Evolutionary conservation across 92 coral and sea anemone genomes (phyloP).

Genomic region (Umimayanthus chanpuru): DNA sequence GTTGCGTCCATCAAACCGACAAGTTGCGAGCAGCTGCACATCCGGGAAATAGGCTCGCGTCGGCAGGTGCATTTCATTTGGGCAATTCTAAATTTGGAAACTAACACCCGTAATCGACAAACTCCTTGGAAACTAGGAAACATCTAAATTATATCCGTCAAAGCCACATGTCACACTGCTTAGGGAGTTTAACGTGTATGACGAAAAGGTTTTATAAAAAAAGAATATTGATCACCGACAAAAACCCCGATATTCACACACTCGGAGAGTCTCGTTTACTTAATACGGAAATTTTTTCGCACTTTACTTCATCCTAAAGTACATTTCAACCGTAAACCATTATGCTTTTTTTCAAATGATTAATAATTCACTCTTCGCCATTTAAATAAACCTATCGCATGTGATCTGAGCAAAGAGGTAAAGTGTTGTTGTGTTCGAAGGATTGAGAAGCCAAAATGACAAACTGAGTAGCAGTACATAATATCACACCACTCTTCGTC

Average conservation of each 20-base stretch:
- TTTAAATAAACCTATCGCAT: constrained; percentile 31
- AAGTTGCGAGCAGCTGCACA: constrained; percentile 65
- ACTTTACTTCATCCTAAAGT: constrained; percentile 14
- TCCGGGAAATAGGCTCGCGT: constrained; percentile 57
- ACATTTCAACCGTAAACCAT: constrained; percentile 35
- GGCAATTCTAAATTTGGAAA: constrained; percentile 42
- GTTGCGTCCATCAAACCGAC: constrained; percentile 33
- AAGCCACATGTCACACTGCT: constrained; percentile 16
- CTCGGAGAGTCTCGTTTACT: not conserved
- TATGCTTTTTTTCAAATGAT: constrained; percentile 37
- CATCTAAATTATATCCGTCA: constrained; percentile 32
- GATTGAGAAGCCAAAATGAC: constrained; percentile 18
- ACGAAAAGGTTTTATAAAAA: not conserved
- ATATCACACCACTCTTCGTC: not conserved
- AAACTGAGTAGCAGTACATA: not conserved
- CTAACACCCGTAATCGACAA: constrained; percentile 39
- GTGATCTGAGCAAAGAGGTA: constrained; percentile 16
- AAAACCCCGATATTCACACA: not conserved
- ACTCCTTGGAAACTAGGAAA: constrained; percentile 31
- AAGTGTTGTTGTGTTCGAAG: constrained; percentile 18
- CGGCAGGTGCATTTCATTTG: constrained; percentile 61
- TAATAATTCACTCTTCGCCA: constrained; percentile 39
- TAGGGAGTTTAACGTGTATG: constrained; percentile 15
- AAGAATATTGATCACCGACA: not conserved
- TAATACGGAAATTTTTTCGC: not conserved